Base-by-base conservation (phyloP, 2,113 vertebrate genomes). In the Lampris incognitus region DNA sequence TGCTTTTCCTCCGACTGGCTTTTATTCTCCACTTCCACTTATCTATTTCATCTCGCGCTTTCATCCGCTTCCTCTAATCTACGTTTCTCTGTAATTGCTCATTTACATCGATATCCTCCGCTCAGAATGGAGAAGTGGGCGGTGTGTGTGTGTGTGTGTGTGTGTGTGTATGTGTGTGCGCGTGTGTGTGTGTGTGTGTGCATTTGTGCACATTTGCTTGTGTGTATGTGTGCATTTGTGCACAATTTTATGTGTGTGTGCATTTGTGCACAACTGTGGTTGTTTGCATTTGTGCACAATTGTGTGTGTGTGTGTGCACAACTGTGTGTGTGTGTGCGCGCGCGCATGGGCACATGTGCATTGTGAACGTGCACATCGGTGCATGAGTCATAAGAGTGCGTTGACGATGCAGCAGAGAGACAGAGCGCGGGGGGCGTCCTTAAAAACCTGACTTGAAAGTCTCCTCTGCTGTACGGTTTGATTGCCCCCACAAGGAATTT, bases 101-200 rank as follows among this genome's bases (percentile, higher is more conserved):
- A 86, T 91, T 89, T 86, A 82, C 88, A 88, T 84, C 67, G 86
- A 90, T 87, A 82, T 72, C 71, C 37, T 84, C 70, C 83, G 86
- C 37, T 84, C 70, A 85, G 86, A 86, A 74, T 75, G 84, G 63
- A 73, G 72, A 82, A 85, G 85, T 87, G 85, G 77, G 24, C 73
- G 76, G 48, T 54, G 50, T 71, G 60, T 65, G 67, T 58, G 51
- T 52, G 8, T 52, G 4, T 46, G 51, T 4, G 5, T 3, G 13
- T 54, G n/a, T 8, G 24, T 37, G 13, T 69, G 56, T 69, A 39
- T 78, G 38, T 76, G 1, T 57, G 52, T 50, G 10, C 48, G 13
- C 66, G 52, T 85, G 68, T 65, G 65, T 79, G 73, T 68, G 75
- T 60, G 66, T 85, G 51, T 66, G 66, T 59, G 50, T 13, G 50